Base-by-base conservation (phyloP, 2,113 vertebrate genomes). In the Lophotis ruficrista region DNA sequence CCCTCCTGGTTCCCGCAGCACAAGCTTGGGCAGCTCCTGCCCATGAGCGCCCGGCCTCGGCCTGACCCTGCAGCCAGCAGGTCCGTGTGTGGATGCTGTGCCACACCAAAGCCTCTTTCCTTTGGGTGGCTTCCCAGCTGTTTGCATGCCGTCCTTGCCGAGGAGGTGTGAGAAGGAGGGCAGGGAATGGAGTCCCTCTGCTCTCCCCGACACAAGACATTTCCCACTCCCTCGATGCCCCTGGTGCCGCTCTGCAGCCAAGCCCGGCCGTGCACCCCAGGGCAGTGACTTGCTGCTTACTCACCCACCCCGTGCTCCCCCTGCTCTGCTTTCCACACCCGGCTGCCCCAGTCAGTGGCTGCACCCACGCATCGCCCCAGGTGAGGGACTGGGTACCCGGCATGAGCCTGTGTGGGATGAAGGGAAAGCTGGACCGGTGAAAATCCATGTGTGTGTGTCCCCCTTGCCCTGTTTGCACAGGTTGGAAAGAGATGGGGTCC, bases 201-300 rank as follows among this genome's bases (percentile, higher is more conserved):
- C 19, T 72, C 8, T 38, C 51, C 53, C 62, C 1, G 3, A 7
- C 27, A 22, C 47, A 18, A 0, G 3, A 53, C 38, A 83, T 64
- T 84, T 91, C 65, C 75, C 4, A 0, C 50, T 85, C 27, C 27
- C 35, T 60, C 6, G 0, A 11, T 64, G 70, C 35, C 57, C 30
- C 9, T 0, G 2, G 43, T 54, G 48, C 56, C 82, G 65, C 48
- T 75, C 0, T 0, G 56, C 53, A 68, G 82, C 75, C 4, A 6
- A 93, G n/a, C 20, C 35, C 1, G 8, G 62, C 82, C 3, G 7
- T 92, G 79, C 13, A 27, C 48, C 57, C 54, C 33, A 5, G 82
- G 73, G 58, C 71, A 61, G 79, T 90, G 95, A 88, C 79, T 94
- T 88, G 94, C 45, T 94, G 79, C 92, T 92, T 92, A 94, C 57